Percentiles rank a stretch among this genome's conserved stretches.
Evolutionary conservation across 2,888 invertebrate species (phyloP).

Genomic region (Campoplex nolae): DNA sequence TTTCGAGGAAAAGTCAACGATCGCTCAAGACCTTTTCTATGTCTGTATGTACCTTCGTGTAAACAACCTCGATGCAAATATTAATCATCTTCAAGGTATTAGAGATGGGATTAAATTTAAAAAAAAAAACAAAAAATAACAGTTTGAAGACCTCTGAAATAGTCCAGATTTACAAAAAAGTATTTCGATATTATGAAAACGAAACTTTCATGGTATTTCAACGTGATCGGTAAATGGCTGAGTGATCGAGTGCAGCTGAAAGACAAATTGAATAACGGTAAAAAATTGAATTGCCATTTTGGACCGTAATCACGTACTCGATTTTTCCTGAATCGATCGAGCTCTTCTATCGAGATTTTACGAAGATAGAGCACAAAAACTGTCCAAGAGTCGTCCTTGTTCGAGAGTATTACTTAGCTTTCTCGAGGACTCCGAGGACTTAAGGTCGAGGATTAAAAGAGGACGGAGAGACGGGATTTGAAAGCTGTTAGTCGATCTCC

Average conservation of each 20-base stretch:
- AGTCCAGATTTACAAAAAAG: not conserved
- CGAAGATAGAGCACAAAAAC: constrained; percentile 22
- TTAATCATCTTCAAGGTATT: not conserved
- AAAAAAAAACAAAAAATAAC: not conserved
- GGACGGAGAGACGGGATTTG: constrained; percentile 9
- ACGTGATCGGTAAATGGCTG: not conserved
- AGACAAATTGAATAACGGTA: not conserved
- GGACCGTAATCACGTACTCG: constrained; percentile 30
- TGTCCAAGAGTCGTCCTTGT: constrained; percentile 28
- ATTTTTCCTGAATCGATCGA: constrained; percentile 56
- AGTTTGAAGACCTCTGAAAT: not conserved
- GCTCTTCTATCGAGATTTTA: constrained; percentile 27
- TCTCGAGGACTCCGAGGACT: constrained; percentile 41
- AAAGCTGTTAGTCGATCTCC: constrained; percentile 43
- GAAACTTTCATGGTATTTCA: not conserved
- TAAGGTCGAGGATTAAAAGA: constrained; percentile 45
- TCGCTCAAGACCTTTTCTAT: constrained; percentile 35
- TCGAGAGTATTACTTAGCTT: constrained; percentile 35
- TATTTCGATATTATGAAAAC: not conserved
- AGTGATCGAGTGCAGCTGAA: not conserved
- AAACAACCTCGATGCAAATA: not conserved
- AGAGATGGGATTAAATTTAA: not conserved
- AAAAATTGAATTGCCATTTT: not conserved
- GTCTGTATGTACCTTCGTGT: not conserved
- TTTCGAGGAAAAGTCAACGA: constrained; percentile 32